Base-by-base conservation (phyloP, 2,888 invertebrate genomes). In the Morpho deidamia region DNA sequence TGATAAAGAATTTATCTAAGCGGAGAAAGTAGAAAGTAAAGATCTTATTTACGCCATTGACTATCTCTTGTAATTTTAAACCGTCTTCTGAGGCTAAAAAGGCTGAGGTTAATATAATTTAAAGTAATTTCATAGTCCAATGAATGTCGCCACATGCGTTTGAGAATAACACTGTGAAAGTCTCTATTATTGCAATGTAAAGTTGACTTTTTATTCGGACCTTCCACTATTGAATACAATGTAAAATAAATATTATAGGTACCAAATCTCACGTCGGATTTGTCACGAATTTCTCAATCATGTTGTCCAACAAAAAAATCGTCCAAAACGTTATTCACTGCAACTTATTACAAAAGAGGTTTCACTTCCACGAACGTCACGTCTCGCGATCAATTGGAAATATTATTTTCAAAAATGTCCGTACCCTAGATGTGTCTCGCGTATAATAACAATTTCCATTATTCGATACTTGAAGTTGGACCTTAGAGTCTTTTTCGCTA, bases 301-400 rank as follows among this genome's bases (percentile, higher is more conserved):
- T 60, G 62, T 69, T 69, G 66, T 68, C 56, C 64, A 64, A 61
- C 61, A 48, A 44, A 52, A 59, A 62, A 63, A 65, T 62, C 70
- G 64, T 71, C 62, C 65, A 67, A 70, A 72, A 71, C 71, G 75
- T 67, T 69, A 65, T 68, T 73, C 72, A 79, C 76, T 78, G 79
- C 74, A 76, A 71, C 64, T 77, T 71, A 74, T 81, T 81, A 78
- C 80, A 82, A 85, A 81, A 81, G 79, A 77, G 70, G 76, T 85
- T 84, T 84, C 83, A 78, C 81, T 82, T 78, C 77, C 81, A 78
- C 78, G 80, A 77, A 69, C 80, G 83, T 83, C 83, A 85, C 84
- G 85, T 84, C 78, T 81, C 81, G 78, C 82, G 82, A 82, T 76
- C 78, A 76, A 81, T 81, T 78, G 72, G 70, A 76, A 81, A 78